Conservation (phyloP, 23 tunicate genomes). For the Trididemnum miniatum region DNA sequence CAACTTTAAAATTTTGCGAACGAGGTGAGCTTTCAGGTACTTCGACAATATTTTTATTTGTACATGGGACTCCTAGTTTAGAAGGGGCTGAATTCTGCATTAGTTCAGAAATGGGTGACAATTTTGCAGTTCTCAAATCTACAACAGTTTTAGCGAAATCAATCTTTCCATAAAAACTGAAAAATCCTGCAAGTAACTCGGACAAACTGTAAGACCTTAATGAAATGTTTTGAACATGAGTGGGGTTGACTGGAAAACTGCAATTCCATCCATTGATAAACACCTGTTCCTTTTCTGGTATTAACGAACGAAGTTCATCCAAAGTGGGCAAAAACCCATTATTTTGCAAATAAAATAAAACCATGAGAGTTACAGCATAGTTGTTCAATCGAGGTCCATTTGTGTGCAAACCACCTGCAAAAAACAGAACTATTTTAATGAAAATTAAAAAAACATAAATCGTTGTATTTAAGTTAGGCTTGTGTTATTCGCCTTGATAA, state of each 20-base stretch:
- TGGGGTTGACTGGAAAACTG: slow-evolving; percentile 24
- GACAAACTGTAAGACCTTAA: background rate
- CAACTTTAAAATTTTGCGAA: slow-evolving; percentile 23
- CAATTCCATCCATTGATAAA: slow-evolving; percentile 63
- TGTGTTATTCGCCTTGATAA: no score
- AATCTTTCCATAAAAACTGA: slow-evolving; percentile 57
- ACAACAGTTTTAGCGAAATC: slow-evolving; percentile 51
- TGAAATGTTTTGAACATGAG: background rate
- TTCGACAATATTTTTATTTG: no score
- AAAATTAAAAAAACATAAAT: no score
- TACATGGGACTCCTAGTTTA: background rate
- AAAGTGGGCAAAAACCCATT: slow-evolving; percentile 25
- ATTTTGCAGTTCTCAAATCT: slow-evolving; percentile 31
- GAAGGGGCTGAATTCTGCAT: background rate
- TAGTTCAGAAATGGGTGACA: background rate
- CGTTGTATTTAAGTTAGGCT: no score
- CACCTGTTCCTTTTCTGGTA: background rate
- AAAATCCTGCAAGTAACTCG: slow-evolving; percentile 55
- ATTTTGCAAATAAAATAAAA: slow-evolving; percentile 55
- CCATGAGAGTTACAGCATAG: slow-evolving; percentile 77
- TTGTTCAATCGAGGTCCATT: slow-evolving; percentile 77
- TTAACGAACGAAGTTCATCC: slow-evolving; percentile 31
- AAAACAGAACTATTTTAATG: no score
- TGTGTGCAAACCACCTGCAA: slow-evolving; percentile 54
- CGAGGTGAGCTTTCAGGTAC: background rate